Evolutionary conservation across 2,113 vertebrate species (phyloP).

Genomic region (Redunca redunca): DNA sequence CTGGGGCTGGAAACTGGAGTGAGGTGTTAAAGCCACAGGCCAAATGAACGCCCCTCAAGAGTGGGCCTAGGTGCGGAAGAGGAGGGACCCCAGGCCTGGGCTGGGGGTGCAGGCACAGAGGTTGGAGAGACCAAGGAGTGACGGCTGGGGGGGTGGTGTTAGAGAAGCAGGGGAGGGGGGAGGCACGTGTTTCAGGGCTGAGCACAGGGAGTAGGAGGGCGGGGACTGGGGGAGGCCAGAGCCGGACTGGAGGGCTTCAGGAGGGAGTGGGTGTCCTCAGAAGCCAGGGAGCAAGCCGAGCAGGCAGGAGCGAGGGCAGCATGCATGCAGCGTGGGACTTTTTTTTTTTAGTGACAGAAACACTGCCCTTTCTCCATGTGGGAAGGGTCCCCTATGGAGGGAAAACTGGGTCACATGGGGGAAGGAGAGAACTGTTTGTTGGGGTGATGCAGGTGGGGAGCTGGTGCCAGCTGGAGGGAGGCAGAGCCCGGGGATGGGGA

Average conservation of each 20-base stretch:
- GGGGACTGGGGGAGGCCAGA: neutral
- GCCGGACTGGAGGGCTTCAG: neutral
- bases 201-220: neutral
- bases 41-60: neutral
- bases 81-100: neutral
- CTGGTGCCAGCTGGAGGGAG: neutral
- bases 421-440: neutral
- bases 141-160: neutral
- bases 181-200: neutral
- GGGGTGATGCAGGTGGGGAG: neutral
- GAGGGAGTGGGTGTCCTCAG: neutral
- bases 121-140: neutral
- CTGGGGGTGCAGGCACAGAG: neutral
- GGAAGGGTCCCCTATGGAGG: neutral
- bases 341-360: neutral
- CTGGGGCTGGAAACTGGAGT: neutral
- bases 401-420: rapidly evolving
- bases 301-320: neutral
- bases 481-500: rapidly evolving
- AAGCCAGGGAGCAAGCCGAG: neutral
- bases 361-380: neutral
- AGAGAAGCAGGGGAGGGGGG: rapidly evolving
- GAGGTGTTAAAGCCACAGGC: neutral
- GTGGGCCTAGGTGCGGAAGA: neutral
- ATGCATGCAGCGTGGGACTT: neutral